phyloP scores from a whole-genome alignment of 30 jellyfish, hydroid and myxozoan species.

The Hydra vulgaris region DNA sequence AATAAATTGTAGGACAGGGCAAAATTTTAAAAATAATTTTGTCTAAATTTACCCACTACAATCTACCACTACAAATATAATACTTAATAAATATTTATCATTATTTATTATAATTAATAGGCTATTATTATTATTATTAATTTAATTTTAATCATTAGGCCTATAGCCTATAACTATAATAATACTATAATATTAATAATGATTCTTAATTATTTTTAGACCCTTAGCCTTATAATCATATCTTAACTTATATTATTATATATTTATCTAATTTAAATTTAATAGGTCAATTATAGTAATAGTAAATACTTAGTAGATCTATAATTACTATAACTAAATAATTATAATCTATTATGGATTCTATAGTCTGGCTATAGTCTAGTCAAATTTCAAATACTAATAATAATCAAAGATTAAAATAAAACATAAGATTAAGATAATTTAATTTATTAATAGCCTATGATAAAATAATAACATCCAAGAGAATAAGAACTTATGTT shows the following conservation, averaged over 20 bases:
- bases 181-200: not conserved
- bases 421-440: not conserved
- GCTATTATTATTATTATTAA: not conserved
- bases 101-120: not conserved
- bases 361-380: not conserved
- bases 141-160: not conserved
- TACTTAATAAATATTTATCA: not conserved
- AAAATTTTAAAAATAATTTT: no score
- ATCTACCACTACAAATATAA: not conserved
- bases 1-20: not conserved
- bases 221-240: not conserved
- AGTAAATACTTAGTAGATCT: not conserved
- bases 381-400: not conserved
- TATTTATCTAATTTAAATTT: not conserved
- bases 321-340: not conserved
- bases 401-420: not conserved
- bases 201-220: not conserved
- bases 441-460: not conserved
- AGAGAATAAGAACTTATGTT: not conserved
- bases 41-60: not conserved
- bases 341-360: not conserved
- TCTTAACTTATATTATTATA: not conserved
- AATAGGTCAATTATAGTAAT: not conserved
- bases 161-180: not conserved
- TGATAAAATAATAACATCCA: not conserved